Conservation (phyloP, 2,797 vertebrate genomes). For the Liasis olivaceus region DNA sequence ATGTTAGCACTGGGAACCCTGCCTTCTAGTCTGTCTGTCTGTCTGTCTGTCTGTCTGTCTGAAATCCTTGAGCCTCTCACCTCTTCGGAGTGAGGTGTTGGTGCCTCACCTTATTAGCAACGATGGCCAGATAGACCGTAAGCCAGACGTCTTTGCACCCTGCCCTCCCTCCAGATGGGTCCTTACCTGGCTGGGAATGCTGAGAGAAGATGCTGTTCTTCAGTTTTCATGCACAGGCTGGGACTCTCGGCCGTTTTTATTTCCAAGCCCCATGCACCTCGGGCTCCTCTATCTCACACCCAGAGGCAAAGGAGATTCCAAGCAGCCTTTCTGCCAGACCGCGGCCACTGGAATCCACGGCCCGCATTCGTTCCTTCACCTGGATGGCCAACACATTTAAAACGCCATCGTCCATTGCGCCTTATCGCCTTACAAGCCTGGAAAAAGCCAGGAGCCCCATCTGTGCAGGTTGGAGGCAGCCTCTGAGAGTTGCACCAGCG, state of each 20-base stretch:
- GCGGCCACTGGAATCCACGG: fast-evolving
- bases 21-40: too few species aligned
- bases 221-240: neutral
- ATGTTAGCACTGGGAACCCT: too few species aligned
- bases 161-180: neutral
- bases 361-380: too few species aligned
- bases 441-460: neutral
- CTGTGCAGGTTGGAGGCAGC: neutral
- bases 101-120: too few species aligned
- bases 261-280: neutral
- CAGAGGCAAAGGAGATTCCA: neutral
- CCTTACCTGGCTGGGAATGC: neutral
- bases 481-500: too few species aligned
- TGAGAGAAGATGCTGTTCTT: neutral
- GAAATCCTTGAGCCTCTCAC: too few species aligned
- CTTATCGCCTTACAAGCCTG: neutral
- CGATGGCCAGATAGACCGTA: neutral
- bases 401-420: neutral
- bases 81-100: too few species aligned
- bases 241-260: neutral
- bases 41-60: too few species aligned
- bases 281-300: neutral
- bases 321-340: too few species aligned
- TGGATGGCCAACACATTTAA: neutral
- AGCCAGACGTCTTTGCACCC: neutral